Evolutionary conservation across 1,140 invertebrate genomes (phyloP).

Genomic region (Meteorus sp.): DNA sequence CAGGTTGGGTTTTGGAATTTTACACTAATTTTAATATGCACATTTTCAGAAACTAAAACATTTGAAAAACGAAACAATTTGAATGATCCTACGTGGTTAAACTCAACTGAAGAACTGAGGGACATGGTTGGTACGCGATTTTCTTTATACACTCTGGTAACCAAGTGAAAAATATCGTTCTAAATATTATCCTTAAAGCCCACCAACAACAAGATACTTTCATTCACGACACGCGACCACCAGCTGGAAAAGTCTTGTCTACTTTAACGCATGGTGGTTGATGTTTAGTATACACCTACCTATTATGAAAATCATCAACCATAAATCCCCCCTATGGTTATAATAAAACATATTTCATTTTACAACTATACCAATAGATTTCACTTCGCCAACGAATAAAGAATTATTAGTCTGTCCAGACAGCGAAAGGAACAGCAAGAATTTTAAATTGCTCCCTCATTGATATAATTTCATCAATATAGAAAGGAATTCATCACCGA

Average conservation of each 20-base stretch:
- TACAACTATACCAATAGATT: slow-evolving; percentile 15
- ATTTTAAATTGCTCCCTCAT: too few relatives aligned
- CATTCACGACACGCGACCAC: slow-evolving; percentile 57
- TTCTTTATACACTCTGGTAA: slow-evolving; percentile 61
- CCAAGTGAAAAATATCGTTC: slow-evolving; percentile 62
- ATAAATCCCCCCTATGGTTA: slow-evolving; percentile 21
- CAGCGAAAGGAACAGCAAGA: too few relatives aligned
- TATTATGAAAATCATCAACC: slow-evolving; percentile 30
- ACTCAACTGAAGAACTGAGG: slow-evolving; percentile 56
- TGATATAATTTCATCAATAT: too few relatives aligned
- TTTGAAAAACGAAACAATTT: neutral
- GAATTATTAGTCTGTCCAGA: neutral
- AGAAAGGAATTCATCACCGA: too few relatives aligned
- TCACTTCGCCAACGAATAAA: slow-evolving; percentile 3
- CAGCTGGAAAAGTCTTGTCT: slow-evolving; percentile 53
- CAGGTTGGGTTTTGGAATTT: too few relatives aligned
- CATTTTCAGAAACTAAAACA: neutral
- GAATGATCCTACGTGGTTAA: slow-evolving; percentile 33
- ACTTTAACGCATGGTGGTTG: slow-evolving; percentile 12
- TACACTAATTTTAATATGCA: slow-evolving; percentile 3
- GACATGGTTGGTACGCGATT: slow-evolving; percentile 58
- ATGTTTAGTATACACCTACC: slow-evolving; percentile 17
- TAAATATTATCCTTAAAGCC: slow-evolving; percentile 58
- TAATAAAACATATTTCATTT: neutral
- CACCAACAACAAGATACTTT: slow-evolving; percentile 50